Evolutionary conservation across 2,888 invertebrate genomes (phyloP).

Genomic region (Galeopsomyia nigrocyanea): DNA sequence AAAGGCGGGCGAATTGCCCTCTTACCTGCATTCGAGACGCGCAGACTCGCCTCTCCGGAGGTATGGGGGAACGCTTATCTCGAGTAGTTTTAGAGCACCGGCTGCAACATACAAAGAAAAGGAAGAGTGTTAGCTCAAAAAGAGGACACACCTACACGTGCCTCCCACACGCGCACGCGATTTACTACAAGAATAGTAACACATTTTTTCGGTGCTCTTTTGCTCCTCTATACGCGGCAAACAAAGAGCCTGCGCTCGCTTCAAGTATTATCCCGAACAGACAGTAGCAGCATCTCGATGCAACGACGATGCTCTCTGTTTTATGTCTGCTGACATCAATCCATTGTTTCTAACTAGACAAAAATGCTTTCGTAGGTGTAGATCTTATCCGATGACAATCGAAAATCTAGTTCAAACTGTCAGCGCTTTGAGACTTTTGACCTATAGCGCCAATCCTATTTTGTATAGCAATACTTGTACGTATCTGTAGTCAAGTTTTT

Average conservation of each 20-base stretch:
- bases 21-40: constrained; percentile 69
- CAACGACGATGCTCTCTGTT: constrained; percentile 24
- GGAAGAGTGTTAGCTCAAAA: constrained; percentile 20
- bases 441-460: too few relatives aligned
- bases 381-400: too few relatives aligned
- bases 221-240: neutral
- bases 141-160: constrained; percentile 17
- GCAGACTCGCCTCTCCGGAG: constrained; percentile 67
- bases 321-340: neutral
- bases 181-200: neutral
- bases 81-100: constrained; percentile 66
- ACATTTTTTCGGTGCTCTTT: neutral
- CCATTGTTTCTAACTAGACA: constrained; percentile 20
- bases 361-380: neutral
- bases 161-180: neutral
- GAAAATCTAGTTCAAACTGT: constrained; percentile 14
- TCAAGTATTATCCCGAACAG: constrained; percentile 32
- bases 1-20: constrained; percentile 36
- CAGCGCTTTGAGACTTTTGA: too few relatives aligned
- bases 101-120: constrained; percentile 63
- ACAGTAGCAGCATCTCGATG: constrained; percentile 24
- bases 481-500: too few relatives aligned
- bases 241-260: neutral
- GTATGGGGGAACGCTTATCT: constrained; percentile 68
- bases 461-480: too few relatives aligned